Base-by-base conservation (phyloP, 2,797 vertebrate species). In the Sternotherus odoratus region DNA sequence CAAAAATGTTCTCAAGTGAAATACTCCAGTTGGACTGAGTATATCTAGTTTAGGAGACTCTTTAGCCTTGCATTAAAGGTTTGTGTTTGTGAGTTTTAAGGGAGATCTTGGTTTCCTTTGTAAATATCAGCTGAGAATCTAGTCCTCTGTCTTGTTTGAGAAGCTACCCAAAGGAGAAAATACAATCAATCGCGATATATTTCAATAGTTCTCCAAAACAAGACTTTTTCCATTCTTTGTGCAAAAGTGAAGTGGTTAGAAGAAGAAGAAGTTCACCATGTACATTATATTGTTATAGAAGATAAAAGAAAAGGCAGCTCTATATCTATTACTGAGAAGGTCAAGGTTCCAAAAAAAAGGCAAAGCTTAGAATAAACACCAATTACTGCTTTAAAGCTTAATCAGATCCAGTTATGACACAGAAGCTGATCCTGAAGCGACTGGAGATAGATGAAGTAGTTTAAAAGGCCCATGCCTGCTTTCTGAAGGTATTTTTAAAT, bases 251-350 rank as follows among this genome's bases (percentile, higher is more conserved):
- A 56, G 46, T 24, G 57, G 57, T 82, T 46, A 46, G 28, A 74
- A 15, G 36, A 72, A 21, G 69, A 28, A 23, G 30, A 50, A 48
- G 72, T 66, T 36, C n/a, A 66, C 63, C 17, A 36, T 36, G n/a
- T 51, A 91, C 23, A 33, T 48, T 90, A 50, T 60, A 23, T 74
- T 90, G 80, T 82, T 85, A 63, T 83, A 74, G 88, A 86, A 83
- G 80, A 66, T 12, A 83, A 51, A 89, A 80, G 33, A 30, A 91
- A 90, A 82, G 83, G 28, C 33, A 49, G 21, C 30, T 81, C 86
- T 88, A 4, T 74, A 33, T 84, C 63, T 50, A 0, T 95, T 54
- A 50, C 21, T 9, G 9, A 30, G 33, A 57, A 26, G 9, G 15
- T 12, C 33, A 21, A 26, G 48, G 54, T 49, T 19, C 28, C 49